Base-by-base conservation (phyloP, 2,113 vertebrate genomes). In the Planiliza haematocheilus region DNA sequence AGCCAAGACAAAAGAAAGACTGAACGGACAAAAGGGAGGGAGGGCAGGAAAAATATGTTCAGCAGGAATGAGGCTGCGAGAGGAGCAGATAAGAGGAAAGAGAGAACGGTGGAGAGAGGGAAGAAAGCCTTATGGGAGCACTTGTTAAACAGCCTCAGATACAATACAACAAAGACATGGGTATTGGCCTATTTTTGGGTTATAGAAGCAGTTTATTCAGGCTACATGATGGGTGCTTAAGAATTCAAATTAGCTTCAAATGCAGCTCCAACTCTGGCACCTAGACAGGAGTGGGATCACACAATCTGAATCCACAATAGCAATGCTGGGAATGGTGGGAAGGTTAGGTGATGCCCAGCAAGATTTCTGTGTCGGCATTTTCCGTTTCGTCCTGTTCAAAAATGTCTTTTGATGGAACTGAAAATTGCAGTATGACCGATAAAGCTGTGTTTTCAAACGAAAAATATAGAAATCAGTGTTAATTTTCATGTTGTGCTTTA, bases 61-160 rank as follows among this genome's bases (percentile, higher is more conserved):
- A 49, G 48, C 38, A 65, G 64, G 46, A 77, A 53, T 37, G 17
- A 65, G 55, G 39, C 10, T 14, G 49, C 38, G 55, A 79, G 51
- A 77, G 37, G 24, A 61, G 17, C 52, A 70, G 73, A 82, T 70
- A 67, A 61, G 21, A 34, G 62, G 45, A 41, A 8, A 48, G 48
- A 48, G 41, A 56, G 45, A 42, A 63, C 38, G 20, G 10, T 53
- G 46, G 34, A 37, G 65, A 34, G 45, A 43, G 4, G 55, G 67
- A 56, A 16, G 45, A 18, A 66, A 24, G 62, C 65, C 65, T 77
- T 30, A 16, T 50, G 84, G 62, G 77, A 66, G 51, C 55, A 39
- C 74, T 70, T 90, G 84, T 82, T 84, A 53, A 88, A 64, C 63
- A 73, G 68, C 46, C n/a, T 17, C 50, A 48, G 18, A 67, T 59